These are phyloP conservation scores for Podotricha telesiphe DNA, from an alignment of 2,888 invertebrate species.

Conservation along the genomic window DNA sequence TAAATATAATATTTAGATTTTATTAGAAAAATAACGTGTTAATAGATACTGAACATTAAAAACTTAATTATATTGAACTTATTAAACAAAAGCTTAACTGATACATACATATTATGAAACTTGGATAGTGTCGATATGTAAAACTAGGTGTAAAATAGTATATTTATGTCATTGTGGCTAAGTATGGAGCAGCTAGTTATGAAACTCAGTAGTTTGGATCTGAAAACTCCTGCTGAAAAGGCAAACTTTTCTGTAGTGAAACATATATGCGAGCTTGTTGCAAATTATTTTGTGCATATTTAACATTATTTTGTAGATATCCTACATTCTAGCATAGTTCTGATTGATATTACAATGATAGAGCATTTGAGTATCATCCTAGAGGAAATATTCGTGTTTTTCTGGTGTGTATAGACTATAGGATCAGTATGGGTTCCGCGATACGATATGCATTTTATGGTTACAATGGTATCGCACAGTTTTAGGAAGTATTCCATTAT, in stretches of 20 bases:
- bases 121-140: slow-evolving; percentile 21
- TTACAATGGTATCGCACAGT: too few relatives aligned
- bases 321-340: background rate
- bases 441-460: too few relatives aligned
- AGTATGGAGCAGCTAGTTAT: slow-evolving; percentile 21
- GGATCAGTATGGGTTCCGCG: too few relatives aligned
- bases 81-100: background rate
- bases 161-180: slow-evolving; percentile 19
- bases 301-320: background rate
- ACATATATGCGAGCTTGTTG: background rate
- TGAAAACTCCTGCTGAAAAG: slow-evolving; percentile 15
- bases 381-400: too few relatives aligned
- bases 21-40: background rate
- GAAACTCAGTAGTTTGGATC: slow-evolving; percentile 21
- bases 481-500: too few relatives aligned
- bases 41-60: background rate
- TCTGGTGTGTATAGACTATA: too few relatives aligned
- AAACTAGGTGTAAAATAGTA: slow-evolving; percentile 21
- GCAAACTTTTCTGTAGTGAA: slow-evolving; percentile 5
- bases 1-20: background rate
- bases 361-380: too few relatives aligned
- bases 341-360: too few relatives aligned
- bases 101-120: background rate
- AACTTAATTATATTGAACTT: background rate
- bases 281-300: slow-evolving; percentile 6